These are phyloP conservation scores for Spilarctia lutea DNA, from an alignment of 2,888 invertebrate genomes.

Conservation along the genomic window DNA sequence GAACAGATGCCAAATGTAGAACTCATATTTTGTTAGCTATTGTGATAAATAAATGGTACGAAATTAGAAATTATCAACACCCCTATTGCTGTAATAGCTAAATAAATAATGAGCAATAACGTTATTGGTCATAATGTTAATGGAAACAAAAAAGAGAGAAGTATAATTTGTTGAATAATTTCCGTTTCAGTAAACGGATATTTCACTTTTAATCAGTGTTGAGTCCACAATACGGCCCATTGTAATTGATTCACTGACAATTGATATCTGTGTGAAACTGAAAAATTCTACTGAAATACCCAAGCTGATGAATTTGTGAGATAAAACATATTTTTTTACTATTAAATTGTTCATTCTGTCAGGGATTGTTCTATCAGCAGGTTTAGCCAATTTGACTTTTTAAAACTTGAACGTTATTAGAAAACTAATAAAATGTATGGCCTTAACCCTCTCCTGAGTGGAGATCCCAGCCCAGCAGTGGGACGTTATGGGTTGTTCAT, in stretches of 20 bases:
- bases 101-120: neutral
- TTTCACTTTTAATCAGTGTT: conserved; percentile 9
- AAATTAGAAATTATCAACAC: neutral
- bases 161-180: neutral
- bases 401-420: no score
- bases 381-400: no score
- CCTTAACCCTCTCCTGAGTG: no score
- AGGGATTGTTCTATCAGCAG: neutral
- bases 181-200: neutral
- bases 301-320: neutral
- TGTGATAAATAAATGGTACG: neutral
- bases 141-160: neutral
- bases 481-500: no score
- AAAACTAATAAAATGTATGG: no score
- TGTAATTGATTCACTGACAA: conserved; percentile 14
- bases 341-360: neutral
- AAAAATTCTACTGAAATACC: neutral
- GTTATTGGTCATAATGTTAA: neutral
- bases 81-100: neutral
- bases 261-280: neutral
- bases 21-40: neutral
- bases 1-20: neutral
- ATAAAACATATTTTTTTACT: neutral
- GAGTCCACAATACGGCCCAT: conserved; percentile 5
- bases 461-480: no score